Conservation (phyloP, 2,113 vertebrate genomes). For the Pheucticus melanocephalus region DNA sequence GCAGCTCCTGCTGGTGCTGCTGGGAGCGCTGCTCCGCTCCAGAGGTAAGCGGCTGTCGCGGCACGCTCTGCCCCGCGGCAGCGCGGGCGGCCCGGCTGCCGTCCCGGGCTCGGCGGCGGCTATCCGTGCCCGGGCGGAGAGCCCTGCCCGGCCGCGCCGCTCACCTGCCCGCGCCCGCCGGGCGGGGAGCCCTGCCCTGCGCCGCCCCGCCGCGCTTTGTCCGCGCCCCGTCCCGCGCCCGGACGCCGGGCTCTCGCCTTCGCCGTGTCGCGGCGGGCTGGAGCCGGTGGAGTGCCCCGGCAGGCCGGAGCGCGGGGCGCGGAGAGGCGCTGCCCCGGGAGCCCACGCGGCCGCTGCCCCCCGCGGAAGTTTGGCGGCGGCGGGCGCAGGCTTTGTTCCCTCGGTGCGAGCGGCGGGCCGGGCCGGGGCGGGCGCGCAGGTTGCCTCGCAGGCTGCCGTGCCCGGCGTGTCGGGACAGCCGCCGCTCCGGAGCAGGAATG, state of each 20-base stretch:
- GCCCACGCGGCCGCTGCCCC: neutral
- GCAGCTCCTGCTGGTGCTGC: slow-evolving; percentile 43
- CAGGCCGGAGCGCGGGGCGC: neutral
- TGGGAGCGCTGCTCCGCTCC: slow-evolving; percentile 66
- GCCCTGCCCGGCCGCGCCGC: no score
- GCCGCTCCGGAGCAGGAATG: slow-evolving; percentile 86
- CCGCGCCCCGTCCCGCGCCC: no score
- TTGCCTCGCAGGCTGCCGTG: slow-evolving; percentile 73
- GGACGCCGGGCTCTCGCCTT: no score
- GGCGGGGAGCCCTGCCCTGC: no score
- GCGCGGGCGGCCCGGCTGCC: neutral
- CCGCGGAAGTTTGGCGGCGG: slow-evolving; percentile 17
- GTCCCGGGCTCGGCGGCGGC: no score
- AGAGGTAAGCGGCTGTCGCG: slow-evolving; percentile 66
- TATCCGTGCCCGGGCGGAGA: no score
- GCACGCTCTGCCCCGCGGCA: neutral
- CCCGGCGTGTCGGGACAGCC: slow-evolving; percentile 89
- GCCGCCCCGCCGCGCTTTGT: no score
- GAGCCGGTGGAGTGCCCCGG: neutral
- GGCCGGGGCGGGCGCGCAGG: slow-evolving; percentile 52
- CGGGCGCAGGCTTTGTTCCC: slow-evolving; percentile 31
- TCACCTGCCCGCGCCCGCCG: no score
- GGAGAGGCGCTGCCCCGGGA: neutral
- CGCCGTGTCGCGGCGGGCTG: neutral
- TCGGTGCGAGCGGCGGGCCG: neutral